phyloP scores from a whole-genome alignment of 2,888 invertebrate species.

The Trissonchulus latispiculum region DNA sequence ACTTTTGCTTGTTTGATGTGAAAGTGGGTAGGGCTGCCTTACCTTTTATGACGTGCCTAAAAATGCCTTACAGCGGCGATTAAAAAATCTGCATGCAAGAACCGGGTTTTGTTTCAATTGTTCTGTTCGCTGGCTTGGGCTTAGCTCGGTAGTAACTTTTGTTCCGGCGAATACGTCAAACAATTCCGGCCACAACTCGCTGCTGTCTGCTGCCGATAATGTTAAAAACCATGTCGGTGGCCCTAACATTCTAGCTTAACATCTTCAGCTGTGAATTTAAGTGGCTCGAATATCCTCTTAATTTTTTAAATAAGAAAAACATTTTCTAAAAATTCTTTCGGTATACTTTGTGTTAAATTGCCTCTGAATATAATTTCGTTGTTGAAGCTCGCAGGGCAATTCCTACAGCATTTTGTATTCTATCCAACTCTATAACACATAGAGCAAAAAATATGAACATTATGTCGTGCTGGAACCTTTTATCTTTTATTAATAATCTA shows the following conservation, averaged over 20 bases:
- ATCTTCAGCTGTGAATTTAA: not conserved
- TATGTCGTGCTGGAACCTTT: not conserved
- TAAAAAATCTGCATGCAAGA: too few species aligned
- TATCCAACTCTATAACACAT: not conserved
- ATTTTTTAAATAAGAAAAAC: not conserved
- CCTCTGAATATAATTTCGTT: not conserved
- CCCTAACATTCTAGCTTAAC: not conserved
- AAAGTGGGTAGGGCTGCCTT: too few species aligned
- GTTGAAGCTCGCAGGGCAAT: not conserved
- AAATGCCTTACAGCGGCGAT: too few species aligned
- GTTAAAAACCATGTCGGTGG: not conserved
- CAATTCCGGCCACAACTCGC: not conserved
- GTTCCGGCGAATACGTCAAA: too few species aligned
- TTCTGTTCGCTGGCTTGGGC: too few species aligned
- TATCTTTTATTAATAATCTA: not conserved
- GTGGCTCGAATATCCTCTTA: not conserved
- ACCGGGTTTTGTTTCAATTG: too few species aligned
- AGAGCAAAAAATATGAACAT: not conserved
- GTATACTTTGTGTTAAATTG: not conserved
- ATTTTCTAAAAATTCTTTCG: not conserved
- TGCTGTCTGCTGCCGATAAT: too few species aligned
- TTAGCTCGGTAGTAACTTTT: too few species aligned
- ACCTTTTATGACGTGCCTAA: too few species aligned
- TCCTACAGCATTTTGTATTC: not conserved
- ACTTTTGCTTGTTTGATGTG: too few species aligned